A percentile compares a stretch with the other conserved stretches of the same genome.
Conservation (phyloP, 2,797 vertebrate species). For the Percopsis omiscomaycus region DNA sequence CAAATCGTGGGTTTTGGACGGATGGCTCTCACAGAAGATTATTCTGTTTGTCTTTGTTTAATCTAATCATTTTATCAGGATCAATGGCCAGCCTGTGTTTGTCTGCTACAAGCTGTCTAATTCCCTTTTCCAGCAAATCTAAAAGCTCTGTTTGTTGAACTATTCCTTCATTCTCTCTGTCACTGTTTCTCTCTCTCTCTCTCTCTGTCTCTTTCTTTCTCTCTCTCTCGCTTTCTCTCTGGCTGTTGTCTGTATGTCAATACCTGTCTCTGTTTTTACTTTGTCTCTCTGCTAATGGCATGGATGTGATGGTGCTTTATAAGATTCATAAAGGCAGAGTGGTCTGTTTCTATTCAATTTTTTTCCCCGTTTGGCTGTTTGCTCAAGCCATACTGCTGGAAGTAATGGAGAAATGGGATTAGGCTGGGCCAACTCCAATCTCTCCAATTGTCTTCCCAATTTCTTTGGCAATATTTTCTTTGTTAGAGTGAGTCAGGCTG, state of each 20-base stretch:
- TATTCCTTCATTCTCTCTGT: conserved; percentile 16
- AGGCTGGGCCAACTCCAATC: conserved; percentile 48
- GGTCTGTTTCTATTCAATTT: conserved; percentile 25
- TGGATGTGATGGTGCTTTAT: conserved; percentile 29
- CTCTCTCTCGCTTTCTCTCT: conserved; percentile 28
- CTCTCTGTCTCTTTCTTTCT: not conserved
- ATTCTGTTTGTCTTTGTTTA: conserved; percentile 76
- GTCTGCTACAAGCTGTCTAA: conserved; percentile 72
- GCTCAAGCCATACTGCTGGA: conserved; percentile 39
- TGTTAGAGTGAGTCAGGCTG: conserved; percentile 47
- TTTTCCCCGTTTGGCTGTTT: conserved; percentile 7
- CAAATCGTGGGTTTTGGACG: conserved; percentile 67
- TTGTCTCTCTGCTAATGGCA: not conserved
- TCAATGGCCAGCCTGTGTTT: conserved; percentile 73
- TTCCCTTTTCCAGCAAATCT: conserved; percentile 58
- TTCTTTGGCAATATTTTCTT: conserved; percentile 42
- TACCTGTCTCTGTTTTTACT: conserved; percentile 15
- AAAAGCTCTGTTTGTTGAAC: conserved; percentile 53
- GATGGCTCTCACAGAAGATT: conserved; percentile 72
- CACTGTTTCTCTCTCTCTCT: not conserved
- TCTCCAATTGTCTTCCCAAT: conserved; percentile 48
- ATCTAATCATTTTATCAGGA: conserved; percentile 74
- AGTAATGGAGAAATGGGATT: conserved; percentile 49
- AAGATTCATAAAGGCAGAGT: conserved; percentile 10
- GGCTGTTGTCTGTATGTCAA: conserved; percentile 7